These are phyloP conservation scores for Gymnogyps californianus DNA, from an alignment of 2,113 vertebrate species.

Conservation along the genomic window DNA sequence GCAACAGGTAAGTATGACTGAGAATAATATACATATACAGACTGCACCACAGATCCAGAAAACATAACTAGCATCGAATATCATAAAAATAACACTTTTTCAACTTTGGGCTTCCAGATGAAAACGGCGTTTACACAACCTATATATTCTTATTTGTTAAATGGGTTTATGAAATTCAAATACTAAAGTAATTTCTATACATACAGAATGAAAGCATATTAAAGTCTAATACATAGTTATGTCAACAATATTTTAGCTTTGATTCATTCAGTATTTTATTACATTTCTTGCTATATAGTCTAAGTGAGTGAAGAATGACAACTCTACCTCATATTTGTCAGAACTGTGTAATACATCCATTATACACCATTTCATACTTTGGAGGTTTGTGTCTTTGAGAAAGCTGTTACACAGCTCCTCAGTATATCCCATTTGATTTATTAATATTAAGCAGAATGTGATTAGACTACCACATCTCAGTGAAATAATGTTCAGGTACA, in stretches of 20 bases:
- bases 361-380: background rate
- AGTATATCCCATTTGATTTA: conserved; percentile 29
- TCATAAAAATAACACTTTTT: background rate
- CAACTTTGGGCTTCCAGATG: background rate
- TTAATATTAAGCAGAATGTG: conserved; percentile 44
- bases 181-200: background rate
- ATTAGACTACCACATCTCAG: conserved; percentile 29
- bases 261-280: background rate
- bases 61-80: background rate
- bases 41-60: background rate
- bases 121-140: background rate
- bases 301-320: conserved; percentile 5
- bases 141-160: background rate
- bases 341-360: background rate
- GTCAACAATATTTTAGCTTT: background rate
- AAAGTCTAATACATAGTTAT: background rate
- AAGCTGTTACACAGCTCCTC: background rate
- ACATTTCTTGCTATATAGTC: background rate
- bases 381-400: background rate
- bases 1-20: background rate
- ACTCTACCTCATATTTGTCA: background rate
- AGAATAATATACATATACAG: background rate
- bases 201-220: background rate
- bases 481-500: conserved; percentile 40
- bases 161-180: background rate